A percentile compares a stretch with the other conserved stretches of the same genome.
These are phyloP conservation scores for Hydropsyche tenuis DNA, from an alignment of 1,140 invertebrate genomes.

Conservation along the genomic window DNA sequence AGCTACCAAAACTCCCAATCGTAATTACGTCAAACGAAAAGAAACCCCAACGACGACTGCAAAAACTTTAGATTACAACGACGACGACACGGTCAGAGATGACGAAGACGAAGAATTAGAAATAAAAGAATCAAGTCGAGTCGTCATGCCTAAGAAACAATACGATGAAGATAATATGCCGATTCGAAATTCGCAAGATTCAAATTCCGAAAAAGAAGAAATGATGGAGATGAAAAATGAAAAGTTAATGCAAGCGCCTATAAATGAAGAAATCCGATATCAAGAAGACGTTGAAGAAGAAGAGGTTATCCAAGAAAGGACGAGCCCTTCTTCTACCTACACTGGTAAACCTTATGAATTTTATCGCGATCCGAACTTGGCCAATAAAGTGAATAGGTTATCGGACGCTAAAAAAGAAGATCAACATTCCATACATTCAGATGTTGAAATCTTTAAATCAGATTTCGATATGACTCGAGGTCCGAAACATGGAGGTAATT, in stretches of 20 bases:
- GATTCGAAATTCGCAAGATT: not conserved
- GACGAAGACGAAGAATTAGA: slow-evolving; percentile 34
- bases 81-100: slow-evolving; percentile 9
- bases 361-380: slow-evolving; percentile 58
- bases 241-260: slow-evolving; percentile 24
- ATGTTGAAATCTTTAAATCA: slow-evolving; percentile 58
- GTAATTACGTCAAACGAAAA: slow-evolving; percentile 11
- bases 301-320: slow-evolving; percentile 59
- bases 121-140: slow-evolving; percentile 27
- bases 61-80: not conserved
- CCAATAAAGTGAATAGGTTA: slow-evolving; percentile 58
- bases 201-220: slow-evolving; percentile 16
- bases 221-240: slow-evolving; percentile 22
- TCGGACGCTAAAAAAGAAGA: slow-evolving; percentile 38
- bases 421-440: slow-evolving; percentile 45
- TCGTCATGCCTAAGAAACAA: slow-evolving; percentile 3
- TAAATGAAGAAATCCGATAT: slow-evolving; percentile 46
- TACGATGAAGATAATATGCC: slow-evolving; percentile 10
- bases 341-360: slow-evolving; percentile 55
- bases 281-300: slow-evolving; percentile 54
- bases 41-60: not conserved
- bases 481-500: slow-evolving; percentile 59
- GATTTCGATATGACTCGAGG: slow-evolving; percentile 54
- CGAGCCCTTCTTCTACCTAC: slow-evolving; percentile 48
- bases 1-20: not conserved